Base-by-base conservation (phyloP, 2,888 invertebrate genomes). In the Leptopilina syphax region DNA sequence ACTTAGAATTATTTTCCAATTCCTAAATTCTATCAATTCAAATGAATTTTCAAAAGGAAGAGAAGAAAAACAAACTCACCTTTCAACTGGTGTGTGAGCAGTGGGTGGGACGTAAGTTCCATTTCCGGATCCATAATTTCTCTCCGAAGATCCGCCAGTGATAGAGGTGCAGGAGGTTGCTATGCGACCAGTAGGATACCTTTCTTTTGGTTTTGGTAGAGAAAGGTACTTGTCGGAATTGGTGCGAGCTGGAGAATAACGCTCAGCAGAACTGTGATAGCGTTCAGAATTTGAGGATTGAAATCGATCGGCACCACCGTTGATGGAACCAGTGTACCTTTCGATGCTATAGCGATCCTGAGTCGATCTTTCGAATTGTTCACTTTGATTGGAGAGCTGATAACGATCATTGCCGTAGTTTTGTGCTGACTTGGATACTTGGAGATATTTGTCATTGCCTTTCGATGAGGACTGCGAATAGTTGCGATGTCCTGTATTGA, bases 51-150 rank as follows among this genome's bases (percentile, higher is more conserved):
- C 7, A 47, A 47, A 47, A 47, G 47, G 47, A 50, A 50, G 63
- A 3, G 24, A 8, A 18, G 4, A 12, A 66, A 77, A 65, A 34
- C 34, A 13, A 50, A 73, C 65, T 67, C 34, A 87, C 88, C 95
- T 93, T 92, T 95, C 95, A 86, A 95, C 95, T 54, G 96, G 95
- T 87, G 95, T 95, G 91, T 95, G 96, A 65, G 95, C 95, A 84
- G 95, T 95, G 27, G 95, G 95, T 8, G 95, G 95, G 84, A 95
- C 94, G 87, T 95, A 95, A 77, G 84, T 83, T 7, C 85, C 83
- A 57, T 81, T 83, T 65, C 84, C 85, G 10, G 89, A 84, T 9
- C 86, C 86, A 79, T 90, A 90, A 24, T 87, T 84, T 66, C 90
- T 86, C 44, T 91, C 91, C 9, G 88, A 84, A 5, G 87, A 83